These are phyloP conservation scores for Brotogeris chrysoptera DNA, from an alignment of 2,797 vertebrate species.

Conservation along the genomic window DNA sequence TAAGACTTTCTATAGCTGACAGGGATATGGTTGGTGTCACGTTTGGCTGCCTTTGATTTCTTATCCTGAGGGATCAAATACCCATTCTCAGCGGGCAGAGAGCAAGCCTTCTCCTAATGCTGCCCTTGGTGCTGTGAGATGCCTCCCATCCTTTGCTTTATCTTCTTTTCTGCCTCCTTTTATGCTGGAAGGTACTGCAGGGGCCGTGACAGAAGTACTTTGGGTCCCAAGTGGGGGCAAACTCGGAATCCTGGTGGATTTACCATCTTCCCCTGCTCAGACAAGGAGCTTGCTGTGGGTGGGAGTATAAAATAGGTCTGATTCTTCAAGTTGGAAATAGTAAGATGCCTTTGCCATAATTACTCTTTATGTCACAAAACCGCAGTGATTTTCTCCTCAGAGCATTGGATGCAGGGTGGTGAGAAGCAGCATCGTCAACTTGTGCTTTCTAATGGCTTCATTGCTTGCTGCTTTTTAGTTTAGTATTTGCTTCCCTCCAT, in stretches of 20 bases:
- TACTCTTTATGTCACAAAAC: not conserved
- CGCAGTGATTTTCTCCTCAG: not conserved
- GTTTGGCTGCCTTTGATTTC: constrained; percentile 35
- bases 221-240: not conserved
- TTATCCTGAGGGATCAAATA: not conserved
- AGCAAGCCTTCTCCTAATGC: not conserved
- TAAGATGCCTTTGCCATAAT: not conserved
- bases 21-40: not conserved
- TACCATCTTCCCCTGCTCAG: not conserved
- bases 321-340: not conserved
- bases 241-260: not conserved
- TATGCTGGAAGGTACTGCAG: too few relatives aligned
- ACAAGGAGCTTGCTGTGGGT: not conserved
- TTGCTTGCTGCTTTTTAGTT: not conserved
- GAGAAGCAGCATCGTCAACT: not conserved
- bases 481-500: accelerated
- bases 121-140: not conserved
- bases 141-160: not conserved
- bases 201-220: accelerated
- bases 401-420: not conserved
- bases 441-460: not conserved
- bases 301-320: not conserved
- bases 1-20: not conserved
- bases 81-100: not conserved
- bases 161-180: not conserved